Base-by-base conservation (phyloP, 92 coral and sea anemone species). In the Bergia sp. region DNA sequence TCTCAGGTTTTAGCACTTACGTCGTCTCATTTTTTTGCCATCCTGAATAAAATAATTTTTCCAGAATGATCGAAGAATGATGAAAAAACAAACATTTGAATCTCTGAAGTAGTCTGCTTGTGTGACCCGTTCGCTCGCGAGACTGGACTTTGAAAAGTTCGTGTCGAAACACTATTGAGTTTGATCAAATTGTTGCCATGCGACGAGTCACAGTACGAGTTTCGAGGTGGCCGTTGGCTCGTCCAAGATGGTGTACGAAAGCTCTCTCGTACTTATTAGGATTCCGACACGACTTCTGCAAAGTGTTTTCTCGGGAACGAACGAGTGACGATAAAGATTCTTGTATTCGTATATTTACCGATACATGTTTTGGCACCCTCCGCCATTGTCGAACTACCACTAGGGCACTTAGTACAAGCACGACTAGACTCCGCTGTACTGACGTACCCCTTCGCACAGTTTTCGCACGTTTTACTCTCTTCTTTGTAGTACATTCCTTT, bases 401-500 rank as follows among this genome's bases (percentile, higher is more conserved):
- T 44, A 5, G 87, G 87, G 5, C 87, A 83, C 77, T 83, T 83
- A 3, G 87, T 21, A 10, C 87, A 83, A 3, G 55, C 11, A 9
- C 23, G 23, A 37, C 66, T 83, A 1, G 74, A 74, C 64, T 83
- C 87, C 37, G 77, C 58, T 6, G 87, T 43, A 37, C 87, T 83
- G 78, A 29, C 44, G 42, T 44, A 83, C 71, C 87, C 87, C 37
- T 10, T 18, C 0, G 64, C 21, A 36, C 87, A 83, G 11, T 83
- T 83, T 29, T 43, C 8, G 53, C 87, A 83, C 18, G 87, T 83
- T 45, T 69, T 83, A 4, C 44, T 69, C 65, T 23, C 15, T 29
- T 36, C 78, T 3, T 69, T 45, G 61, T 69, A 83, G 87, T 67
- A 69, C 87, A 67, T 67, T 29, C 87, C 87, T 45, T 83, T 83